Evolutionary conservation across 2,797 vertebrate species (phyloP), one percentile per base, ranked within the genome.

Genomic region (Neosilurus hyrtlii): DNA sequence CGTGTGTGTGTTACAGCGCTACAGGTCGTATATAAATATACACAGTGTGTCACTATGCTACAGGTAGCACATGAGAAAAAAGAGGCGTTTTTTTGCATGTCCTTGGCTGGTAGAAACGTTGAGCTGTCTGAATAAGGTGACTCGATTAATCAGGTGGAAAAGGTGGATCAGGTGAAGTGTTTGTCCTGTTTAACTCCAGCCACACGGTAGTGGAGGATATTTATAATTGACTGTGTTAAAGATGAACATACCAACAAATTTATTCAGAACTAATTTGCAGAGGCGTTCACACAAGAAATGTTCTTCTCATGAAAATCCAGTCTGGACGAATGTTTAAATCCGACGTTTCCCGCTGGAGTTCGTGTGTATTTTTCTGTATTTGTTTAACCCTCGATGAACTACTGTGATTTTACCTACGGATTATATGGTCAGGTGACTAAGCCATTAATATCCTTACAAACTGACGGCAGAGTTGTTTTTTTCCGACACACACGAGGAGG

Each of bases 1-100:
- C 61, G 79, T 62, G 63, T 65, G 63, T 26, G 73, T n/a, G 52
- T 62, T 24, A 26, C 37, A 56, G 15, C 72, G 75, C 84, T 83
- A 85, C 84, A 85, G 78, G 84, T 83, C 61, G 54, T 51, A 37
- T 54, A 75, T 71, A 65, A 43, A 43, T 43, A 78, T 26, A 62
- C 75, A 52, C 76, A 65, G 22, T 12, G 54, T 24, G 35, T 71
- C 56, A 49, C 30, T 80, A 18, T 71, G 72, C 82, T 83, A 87
- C 84, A 85, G 73, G 84, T 83, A 79, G 67, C 4, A 14, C 59
- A 76, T 61, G 4, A 75, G 56, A 7, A 59, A 80, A 30, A 68
- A 52, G 26, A 18, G 59, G 16, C 8, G 43, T 73, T 74, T 30
- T 54, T 35, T 6, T 20, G 2, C 15, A 30, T 56, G 70, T 12